These are phyloP conservation scores for Leptinotarsa tumamoca DNA, from an alignment of 2,888 invertebrate species.

Conservation along the genomic window DNA sequence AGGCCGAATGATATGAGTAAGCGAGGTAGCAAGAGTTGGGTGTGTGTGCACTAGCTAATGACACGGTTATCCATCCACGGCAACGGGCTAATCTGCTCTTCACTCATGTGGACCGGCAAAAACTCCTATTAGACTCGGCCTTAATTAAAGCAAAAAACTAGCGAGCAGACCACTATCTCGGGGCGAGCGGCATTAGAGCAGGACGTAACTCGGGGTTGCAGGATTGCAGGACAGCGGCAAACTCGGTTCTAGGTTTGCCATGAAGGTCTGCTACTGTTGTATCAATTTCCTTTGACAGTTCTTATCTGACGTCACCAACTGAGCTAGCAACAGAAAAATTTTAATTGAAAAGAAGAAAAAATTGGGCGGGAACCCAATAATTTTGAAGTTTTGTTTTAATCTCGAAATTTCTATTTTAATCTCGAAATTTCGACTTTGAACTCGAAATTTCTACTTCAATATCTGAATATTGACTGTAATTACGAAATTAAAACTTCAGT, in stretches of 20 bases:
- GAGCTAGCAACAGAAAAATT: too few species aligned
- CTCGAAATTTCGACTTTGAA: too few species aligned
- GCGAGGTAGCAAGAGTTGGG: constrained; percentile 27
- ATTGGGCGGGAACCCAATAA: too few species aligned
- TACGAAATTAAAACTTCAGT: too few species aligned
- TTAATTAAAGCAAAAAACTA: constrained; percentile 66
- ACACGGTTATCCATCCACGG: constrained; percentile 55
- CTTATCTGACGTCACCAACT: too few species aligned
- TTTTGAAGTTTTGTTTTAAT: too few species aligned
- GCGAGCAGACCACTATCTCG: constrained; percentile 33
- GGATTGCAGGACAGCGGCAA: constrained; percentile 26
- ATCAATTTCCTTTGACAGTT: too few species aligned
- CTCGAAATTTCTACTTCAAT: too few species aligned
- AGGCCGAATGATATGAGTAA: constrained; percentile 22
- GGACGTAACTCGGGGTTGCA: constrained; percentile 11
- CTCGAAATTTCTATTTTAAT: too few species aligned
- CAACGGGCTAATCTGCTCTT: constrained; percentile 61
- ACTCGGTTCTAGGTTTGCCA: not conserved
- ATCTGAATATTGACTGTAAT: too few species aligned
- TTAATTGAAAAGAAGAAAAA: too few species aligned
- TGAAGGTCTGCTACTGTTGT: too few species aligned
- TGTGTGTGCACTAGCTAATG: constrained; percentile 52
- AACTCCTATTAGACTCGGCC: constrained; percentile 65
- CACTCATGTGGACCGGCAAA: constrained; percentile 64
- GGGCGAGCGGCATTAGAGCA: constrained; percentile 17